phyloP scores from a whole-genome alignment of 2,888 invertebrate genomes.

The Prostheceraeus crozeri region DNA sequence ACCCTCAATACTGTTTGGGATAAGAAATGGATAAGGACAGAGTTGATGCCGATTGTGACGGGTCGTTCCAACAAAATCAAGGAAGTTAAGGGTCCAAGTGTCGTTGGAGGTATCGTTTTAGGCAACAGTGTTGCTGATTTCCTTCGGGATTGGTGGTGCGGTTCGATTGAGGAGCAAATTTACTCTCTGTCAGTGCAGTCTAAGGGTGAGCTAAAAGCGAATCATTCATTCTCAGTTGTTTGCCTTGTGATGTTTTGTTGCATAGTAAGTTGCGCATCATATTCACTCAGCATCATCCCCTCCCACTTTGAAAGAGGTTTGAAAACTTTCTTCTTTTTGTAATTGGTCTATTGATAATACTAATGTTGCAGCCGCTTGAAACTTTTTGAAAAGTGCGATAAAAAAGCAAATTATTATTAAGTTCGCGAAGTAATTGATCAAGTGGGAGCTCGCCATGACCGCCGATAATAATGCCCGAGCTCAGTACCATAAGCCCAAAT shows the following conservation, averaged over 20 bases:
- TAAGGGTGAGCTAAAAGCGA: conserved; percentile 44
- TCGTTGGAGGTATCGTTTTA: conserved; percentile 30
- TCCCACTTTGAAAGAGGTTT: too few relatives aligned
- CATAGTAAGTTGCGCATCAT: too few relatives aligned
- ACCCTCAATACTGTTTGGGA: conserved; percentile 49
- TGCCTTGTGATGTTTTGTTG: neutral
- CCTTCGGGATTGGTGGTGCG: conserved; percentile 47
- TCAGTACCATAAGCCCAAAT: too few relatives aligned
- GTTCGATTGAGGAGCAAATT: conserved; percentile 43
- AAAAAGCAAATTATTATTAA: too few relatives aligned
- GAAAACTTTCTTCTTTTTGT: too few relatives aligned
- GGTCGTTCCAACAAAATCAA: conserved; percentile 40
- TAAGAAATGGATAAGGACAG: conserved; percentile 49
- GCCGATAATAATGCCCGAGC: too few relatives aligned
- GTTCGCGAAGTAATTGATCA: too few relatives aligned
- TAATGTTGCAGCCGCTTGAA: too few relatives aligned
- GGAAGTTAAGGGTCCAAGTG: conserved; percentile 5
- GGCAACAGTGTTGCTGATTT: conserved; percentile 45
- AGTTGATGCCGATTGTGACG: conserved; percentile 45
- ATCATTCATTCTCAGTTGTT: conserved; percentile 6
- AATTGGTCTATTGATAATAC: too few relatives aligned
- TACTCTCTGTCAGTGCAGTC: conserved; percentile 51
- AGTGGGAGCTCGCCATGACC: too few relatives aligned
- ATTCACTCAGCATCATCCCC: too few relatives aligned
- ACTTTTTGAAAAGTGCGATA: too few relatives aligned